Conservation (phyloP, 1,140 invertebrate species). For the Trinorchestia longiramus region DNA sequence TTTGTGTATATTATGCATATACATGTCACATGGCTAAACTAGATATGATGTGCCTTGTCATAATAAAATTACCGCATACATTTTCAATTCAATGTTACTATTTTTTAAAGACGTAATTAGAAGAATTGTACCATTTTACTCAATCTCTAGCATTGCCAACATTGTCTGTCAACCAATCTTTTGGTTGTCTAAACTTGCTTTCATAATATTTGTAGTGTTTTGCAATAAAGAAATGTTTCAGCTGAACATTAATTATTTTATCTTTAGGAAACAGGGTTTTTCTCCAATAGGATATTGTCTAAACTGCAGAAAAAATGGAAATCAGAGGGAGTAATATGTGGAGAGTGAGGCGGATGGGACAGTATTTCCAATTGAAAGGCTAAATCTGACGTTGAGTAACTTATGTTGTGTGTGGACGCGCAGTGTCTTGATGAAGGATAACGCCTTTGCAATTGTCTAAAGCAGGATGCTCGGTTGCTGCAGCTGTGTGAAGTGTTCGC, state of each 20-base stretch:
- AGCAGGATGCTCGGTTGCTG: background rate
- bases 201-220: background rate
- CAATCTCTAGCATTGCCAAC: background rate
- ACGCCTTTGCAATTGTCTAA: background rate
- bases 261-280: background rate
- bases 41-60: background rate
- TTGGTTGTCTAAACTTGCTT: background rate
- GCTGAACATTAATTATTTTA: background rate
- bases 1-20: background rate
- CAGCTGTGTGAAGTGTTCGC: background rate
- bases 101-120: background rate
- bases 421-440: background rate
- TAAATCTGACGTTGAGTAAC: background rate
- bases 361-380: background rate
- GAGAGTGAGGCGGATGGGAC: background rate
- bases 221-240: background rate
- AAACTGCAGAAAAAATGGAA: background rate
- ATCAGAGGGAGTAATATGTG: background rate
- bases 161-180: background rate
- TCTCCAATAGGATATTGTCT: background rate
- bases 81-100: background rate
- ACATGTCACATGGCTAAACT: background rate
- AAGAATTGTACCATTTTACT: background rate
- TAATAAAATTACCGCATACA: background rate
- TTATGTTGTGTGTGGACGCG: too few species aligned